phyloP scores from a whole-genome alignment of 2,113 vertebrate species.

The Megaceryle maxima region DNA sequence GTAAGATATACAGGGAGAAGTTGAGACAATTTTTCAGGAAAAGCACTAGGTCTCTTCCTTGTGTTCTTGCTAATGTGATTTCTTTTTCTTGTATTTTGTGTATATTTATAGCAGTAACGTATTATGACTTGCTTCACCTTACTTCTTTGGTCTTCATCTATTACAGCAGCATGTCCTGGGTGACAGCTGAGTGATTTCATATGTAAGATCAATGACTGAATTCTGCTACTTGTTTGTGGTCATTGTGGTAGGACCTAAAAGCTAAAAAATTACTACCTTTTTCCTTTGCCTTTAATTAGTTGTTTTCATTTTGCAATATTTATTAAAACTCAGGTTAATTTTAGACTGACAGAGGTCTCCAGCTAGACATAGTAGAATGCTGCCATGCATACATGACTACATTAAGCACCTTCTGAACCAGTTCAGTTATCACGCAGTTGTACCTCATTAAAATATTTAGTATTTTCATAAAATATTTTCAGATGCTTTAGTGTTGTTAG shows the following conservation, averaged over 20 bases:
- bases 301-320: not conserved
- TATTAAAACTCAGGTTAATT: not conserved
- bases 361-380: not conserved
- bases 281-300: not conserved
- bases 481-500: not conserved
- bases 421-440: not conserved
- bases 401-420: not conserved
- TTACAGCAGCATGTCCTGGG: not conserved
- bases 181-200: not conserved
- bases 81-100: not conserved
- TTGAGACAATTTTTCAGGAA: not conserved
- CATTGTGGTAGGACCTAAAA: not conserved
- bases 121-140: not conserved
- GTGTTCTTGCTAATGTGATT: not conserved
- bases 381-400: not conserved
- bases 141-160: not conserved
- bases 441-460: not conserved
- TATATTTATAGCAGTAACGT: not conserved
- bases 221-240: not conserved
- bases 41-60: not conserved
- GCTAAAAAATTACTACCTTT: not conserved
- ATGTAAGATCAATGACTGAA: not conserved
- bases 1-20: not conserved
- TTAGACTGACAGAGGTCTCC: not conserved
- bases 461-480: not conserved